These are phyloP conservation scores for Sporophila hypoxantha DNA, from an alignment of 2,113 vertebrate species.

Conservation along the genomic window DNA sequence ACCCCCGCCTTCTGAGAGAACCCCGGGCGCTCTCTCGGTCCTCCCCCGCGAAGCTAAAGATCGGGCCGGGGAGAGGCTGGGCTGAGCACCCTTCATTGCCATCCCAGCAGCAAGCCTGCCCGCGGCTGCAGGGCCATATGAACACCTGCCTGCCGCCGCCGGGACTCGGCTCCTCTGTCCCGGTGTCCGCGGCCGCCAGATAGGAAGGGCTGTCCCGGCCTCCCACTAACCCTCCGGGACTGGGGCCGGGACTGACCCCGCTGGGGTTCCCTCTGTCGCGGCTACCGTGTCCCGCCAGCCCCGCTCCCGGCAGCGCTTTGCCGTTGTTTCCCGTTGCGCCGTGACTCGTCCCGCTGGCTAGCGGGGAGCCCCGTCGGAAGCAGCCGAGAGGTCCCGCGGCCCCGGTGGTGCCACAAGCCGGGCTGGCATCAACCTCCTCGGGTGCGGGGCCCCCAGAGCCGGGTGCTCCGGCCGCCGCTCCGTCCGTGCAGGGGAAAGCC, in stretches of 20 bases:
- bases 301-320: background rate
- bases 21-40: background rate
- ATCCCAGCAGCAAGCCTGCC: accelerated
- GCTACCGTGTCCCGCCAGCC: background rate
- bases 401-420: background rate
- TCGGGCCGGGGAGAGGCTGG: background rate
- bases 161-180: background rate
- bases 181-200: too few relatives aligned
- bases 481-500: background rate
- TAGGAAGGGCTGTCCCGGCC: too few relatives aligned
- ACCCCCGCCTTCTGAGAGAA: background rate
- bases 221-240: background rate
- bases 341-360: background rate
- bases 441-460: background rate
- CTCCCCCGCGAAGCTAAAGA: background rate
- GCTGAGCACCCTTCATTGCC: background rate
- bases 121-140: background rate
- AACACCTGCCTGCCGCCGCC: background rate
- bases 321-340: background rate
- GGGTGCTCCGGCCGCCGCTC: accelerated
- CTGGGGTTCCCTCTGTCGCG: background rate
- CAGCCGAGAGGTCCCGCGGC: background rate
- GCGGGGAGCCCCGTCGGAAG: background rate
- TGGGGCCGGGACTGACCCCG: too few relatives aligned
- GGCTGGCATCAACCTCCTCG: too few relatives aligned